phyloP scores from a whole-genome alignment of 2,113 vertebrate species.

The rabbit (Oryctolagus cuniculus) region DNA sequence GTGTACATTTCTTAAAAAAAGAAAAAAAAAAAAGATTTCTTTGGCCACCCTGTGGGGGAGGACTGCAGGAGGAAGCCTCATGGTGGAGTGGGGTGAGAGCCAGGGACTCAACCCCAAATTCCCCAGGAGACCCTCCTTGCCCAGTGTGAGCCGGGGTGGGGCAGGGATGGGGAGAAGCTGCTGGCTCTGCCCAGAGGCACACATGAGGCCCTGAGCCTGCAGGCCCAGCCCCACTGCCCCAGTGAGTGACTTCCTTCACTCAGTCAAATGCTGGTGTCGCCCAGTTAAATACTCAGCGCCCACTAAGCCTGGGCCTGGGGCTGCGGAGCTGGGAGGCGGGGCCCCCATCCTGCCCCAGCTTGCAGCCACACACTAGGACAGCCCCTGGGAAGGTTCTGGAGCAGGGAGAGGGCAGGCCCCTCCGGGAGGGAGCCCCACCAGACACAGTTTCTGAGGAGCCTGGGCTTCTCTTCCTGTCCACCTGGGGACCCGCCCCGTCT shows the following conservation, averaged over 20 bases:
- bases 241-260: not conserved
- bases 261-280: not conserved
- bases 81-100: not conserved
- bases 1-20: not conserved
- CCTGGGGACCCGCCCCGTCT: not conserved
- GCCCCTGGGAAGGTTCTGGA: not conserved
- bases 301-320: not conserved
- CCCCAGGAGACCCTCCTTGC: not conserved
- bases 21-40: not conserved
- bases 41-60: not conserved
- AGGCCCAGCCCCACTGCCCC: not conserved
- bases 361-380: not conserved
- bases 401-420: not conserved
- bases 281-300: too few species aligned
- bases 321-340: not conserved
- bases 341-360: not conserved
- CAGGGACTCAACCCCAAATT: not conserved
- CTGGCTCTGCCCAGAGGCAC: not conserved
- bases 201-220: not conserved
- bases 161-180: not conserved
- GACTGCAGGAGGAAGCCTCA: not conserved
- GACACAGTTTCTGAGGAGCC: not conserved
- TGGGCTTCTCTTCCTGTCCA: not conserved
- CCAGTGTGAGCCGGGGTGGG: not conserved
- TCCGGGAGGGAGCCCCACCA: not conserved